Percentiles rank a stretch among this genome's conserved stretches.
Conservation (phyloP, 2,888 invertebrate species). For the Drosophila nr. perissopoda region DNA sequence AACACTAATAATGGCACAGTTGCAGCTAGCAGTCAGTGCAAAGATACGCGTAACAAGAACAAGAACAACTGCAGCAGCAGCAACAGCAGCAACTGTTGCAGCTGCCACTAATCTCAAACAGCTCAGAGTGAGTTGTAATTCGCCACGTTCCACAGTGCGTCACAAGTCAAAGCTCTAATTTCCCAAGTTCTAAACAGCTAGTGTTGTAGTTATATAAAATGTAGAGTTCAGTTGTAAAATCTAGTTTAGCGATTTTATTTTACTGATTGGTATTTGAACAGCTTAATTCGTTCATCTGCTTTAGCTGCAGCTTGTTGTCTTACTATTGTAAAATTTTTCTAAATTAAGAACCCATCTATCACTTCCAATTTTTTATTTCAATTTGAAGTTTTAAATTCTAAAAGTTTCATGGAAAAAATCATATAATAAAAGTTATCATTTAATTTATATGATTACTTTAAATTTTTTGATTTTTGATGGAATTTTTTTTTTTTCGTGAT, state of each 20-base stretch:
- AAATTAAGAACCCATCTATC: not conserved
- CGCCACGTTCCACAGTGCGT: slow-evolving; percentile 1
- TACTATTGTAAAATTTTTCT: not conserved
- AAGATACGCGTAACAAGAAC: slow-evolving; percentile 2
- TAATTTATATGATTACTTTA: not conserved
- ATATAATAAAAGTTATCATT: not conserved
- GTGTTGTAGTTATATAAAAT: not conserved
- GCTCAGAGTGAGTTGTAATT: slow-evolving; percentile 33
- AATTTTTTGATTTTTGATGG: not conserved
- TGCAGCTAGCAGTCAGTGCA: slow-evolving; percentile 32
- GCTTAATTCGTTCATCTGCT: not conserved
- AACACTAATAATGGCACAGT: slow-evolving; percentile 61
- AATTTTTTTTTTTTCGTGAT: fast-evolving
- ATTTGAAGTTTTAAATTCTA: not conserved
- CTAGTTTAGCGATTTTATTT: not conserved
- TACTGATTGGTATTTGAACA: not conserved
- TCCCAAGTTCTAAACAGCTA: not conserved
- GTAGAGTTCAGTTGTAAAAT: not conserved
- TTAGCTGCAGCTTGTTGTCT: not conserved
- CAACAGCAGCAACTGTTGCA: slow-evolving; percentile 33
- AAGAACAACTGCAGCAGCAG: slow-evolving; percentile 4
- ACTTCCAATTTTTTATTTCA: not conserved
- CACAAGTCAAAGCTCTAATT: not conserved
- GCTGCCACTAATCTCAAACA: slow-evolving; percentile 60
- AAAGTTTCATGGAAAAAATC: not conserved